Conservation (phyloP, 2,888 invertebrate species). For the Synanthedon formicaeformis region DNA sequence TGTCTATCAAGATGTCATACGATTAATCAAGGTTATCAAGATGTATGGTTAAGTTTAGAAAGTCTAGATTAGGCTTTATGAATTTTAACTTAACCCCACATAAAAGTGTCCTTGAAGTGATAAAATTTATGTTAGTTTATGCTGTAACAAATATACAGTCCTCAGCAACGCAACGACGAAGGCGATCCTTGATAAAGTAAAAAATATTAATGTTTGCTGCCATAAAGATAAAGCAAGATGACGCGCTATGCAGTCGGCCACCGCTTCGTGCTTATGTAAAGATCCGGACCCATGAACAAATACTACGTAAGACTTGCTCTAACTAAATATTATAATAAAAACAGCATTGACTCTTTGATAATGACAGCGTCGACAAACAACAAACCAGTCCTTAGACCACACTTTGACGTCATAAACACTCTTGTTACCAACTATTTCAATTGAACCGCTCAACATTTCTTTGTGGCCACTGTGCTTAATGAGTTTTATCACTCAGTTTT, state of each 20-base stretch:
- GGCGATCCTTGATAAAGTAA: constrained; percentile 53
- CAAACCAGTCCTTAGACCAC: constrained; percentile 13
- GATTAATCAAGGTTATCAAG: no score
- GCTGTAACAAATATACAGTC: constrained; percentile 37
- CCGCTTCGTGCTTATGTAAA: constrained; percentile 39
- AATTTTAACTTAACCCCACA: background rate
- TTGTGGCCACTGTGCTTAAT: no score
- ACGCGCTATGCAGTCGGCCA: constrained; percentile 46
- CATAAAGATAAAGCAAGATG: constrained; percentile 54
- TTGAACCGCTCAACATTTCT: no score
- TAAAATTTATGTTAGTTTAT: constrained; percentile 9
- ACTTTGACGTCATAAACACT: constrained; percentile 19
- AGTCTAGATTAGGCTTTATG: no score
- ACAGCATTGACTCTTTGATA: constrained; percentile 46
- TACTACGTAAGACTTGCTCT: constrained; percentile 23
- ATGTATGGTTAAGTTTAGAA: no score
- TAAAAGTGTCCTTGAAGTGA: constrained; percentile 29
- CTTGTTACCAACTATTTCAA: no score
- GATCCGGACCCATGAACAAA: constrained; percentile 37
- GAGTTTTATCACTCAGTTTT: no score
- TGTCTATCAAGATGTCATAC: no score
- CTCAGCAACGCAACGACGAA: constrained; percentile 30
- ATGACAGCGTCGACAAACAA: constrained; percentile 26
- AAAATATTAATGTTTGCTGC: constrained; percentile 47
- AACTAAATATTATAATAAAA: constrained; percentile 56